Evolutionary conservation across 2,113 vertebrate genomes (phyloP).

Genomic region (Genyomyrus donnyi): DNA sequence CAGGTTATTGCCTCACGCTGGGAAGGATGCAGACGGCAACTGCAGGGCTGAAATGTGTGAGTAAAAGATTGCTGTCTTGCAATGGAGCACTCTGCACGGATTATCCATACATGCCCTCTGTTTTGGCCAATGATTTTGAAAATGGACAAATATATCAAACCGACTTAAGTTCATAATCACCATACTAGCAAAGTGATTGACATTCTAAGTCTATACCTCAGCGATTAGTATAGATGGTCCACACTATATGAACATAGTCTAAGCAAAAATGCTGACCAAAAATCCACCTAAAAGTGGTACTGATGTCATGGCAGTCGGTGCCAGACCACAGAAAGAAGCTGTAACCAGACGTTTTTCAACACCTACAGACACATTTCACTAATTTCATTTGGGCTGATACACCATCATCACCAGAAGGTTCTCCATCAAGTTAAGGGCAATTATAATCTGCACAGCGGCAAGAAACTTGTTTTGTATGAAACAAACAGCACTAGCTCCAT

Average conservation of each 20-base stretch:
- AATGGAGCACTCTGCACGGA: background rate
- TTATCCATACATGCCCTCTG: background rate
- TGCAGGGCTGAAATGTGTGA: background rate
- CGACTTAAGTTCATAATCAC: background rate
- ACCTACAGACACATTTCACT: background rate
- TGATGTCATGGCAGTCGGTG: background rate
- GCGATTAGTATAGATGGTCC: background rate
- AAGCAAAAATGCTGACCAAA: background rate
- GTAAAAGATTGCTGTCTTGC: background rate
- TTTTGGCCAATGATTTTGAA: background rate
- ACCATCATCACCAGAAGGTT: background rate
- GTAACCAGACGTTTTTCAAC: background rate
- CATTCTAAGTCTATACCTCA: background rate
- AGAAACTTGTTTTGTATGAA: background rate
- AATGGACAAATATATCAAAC: background rate
- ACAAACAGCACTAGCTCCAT: background rate
- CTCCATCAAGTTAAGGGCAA: background rate
- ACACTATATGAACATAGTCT: background rate
- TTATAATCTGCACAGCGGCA: background rate
- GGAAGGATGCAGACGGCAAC: background rate
- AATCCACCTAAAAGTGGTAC: background rate
- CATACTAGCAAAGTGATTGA: background rate
- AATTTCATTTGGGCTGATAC: background rate
- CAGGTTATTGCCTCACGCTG: background rate
- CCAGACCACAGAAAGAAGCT: background rate